Evolutionary conservation across 2,888 invertebrate species (phyloP).

Genomic region (Drosophila colorata): DNA sequence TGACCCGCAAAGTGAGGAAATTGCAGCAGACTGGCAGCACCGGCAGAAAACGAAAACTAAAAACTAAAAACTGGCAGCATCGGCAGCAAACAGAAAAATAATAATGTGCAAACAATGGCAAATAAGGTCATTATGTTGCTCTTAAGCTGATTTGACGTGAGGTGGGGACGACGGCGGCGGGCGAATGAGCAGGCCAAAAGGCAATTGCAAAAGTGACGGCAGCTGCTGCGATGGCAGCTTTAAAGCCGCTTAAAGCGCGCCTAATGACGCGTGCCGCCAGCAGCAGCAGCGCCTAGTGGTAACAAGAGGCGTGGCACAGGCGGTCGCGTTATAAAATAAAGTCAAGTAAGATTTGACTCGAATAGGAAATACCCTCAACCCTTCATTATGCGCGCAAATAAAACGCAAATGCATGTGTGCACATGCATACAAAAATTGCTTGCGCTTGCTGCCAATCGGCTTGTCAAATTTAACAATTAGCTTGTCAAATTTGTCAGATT

Average conservation of each 20-base stretch:
- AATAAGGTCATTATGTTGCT: constrained; percentile 79
- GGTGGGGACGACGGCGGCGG: constrained; percentile 13
- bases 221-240: constrained; percentile 44
- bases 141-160: constrained; percentile 77
- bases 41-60: constrained; percentile 40
- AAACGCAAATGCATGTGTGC: too few relatives aligned
- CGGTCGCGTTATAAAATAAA: constrained; percentile 43
- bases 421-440: too few relatives aligned
- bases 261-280: constrained; percentile 77
- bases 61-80: constrained; percentile 28
- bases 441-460: too few relatives aligned
- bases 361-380: too few relatives aligned
- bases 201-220: constrained; percentile 75
- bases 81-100: constrained; percentile 65
- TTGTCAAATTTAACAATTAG: too few relatives aligned
- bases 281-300: constrained; percentile 35
- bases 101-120: constrained; percentile 79
- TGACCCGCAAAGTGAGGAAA: constrained; percentile 75
- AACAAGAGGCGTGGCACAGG: constrained; percentile 55
- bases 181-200: constrained; percentile 42
- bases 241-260: constrained; percentile 73
- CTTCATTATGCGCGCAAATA: too few relatives aligned
- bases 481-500: too few relatives aligned
- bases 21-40: constrained; percentile 51
- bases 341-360: constrained; percentile 5